Evolutionary conservation across 2,888 invertebrate genomes (phyloP).

Genomic region (Apodemia duryi): DNA sequence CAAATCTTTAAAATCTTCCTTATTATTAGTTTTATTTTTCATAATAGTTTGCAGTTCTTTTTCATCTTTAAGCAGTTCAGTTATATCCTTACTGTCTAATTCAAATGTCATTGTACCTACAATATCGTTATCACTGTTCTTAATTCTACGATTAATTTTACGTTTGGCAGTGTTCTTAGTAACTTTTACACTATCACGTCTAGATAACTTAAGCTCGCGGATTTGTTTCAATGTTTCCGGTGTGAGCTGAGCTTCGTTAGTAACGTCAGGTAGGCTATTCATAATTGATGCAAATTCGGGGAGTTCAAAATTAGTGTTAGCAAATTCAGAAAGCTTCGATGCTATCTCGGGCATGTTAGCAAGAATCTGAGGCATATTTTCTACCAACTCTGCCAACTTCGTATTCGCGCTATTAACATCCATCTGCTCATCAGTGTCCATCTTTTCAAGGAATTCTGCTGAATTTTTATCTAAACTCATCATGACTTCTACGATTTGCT

Average conservation of each 20-base stretch:
- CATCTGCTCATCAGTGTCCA: conserved; percentile 49
- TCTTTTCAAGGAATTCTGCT: conserved; percentile 55
- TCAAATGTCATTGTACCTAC: conserved; percentile 46
- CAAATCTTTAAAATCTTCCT: conserved; percentile 60
- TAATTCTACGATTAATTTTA: conserved; percentile 56
- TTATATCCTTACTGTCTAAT: conserved; percentile 56
- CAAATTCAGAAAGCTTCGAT: conserved; percentile 56
- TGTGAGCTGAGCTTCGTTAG: conserved; percentile 61
- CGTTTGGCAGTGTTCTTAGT: conserved; percentile 69
- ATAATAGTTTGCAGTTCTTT: conserved; percentile 51
- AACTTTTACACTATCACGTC: conserved; percentile 64
- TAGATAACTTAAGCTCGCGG: conserved; percentile 61
- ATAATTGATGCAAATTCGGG: conserved; percentile 68
- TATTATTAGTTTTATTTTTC: conserved; percentile 47
- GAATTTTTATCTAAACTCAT: conserved; percentile 64
- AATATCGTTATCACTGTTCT: conserved; percentile 50
- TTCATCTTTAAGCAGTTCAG: conserved; percentile 55
- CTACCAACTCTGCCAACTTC: conserved; percentile 58
- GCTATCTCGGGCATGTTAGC: conserved; percentile 71
- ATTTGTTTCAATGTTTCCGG: conserved; percentile 72
- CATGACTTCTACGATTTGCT: conserved; percentile 67
- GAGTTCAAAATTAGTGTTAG: conserved; percentile 58
- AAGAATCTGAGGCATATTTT: conserved; percentile 67
- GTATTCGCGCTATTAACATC: conserved; percentile 51
- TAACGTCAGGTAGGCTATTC: conserved; percentile 59